These are phyloP conservation scores for Percopsis transmontana DNA, from an alignment of 2,113 vertebrate species.

Conservation along the genomic window DNA sequence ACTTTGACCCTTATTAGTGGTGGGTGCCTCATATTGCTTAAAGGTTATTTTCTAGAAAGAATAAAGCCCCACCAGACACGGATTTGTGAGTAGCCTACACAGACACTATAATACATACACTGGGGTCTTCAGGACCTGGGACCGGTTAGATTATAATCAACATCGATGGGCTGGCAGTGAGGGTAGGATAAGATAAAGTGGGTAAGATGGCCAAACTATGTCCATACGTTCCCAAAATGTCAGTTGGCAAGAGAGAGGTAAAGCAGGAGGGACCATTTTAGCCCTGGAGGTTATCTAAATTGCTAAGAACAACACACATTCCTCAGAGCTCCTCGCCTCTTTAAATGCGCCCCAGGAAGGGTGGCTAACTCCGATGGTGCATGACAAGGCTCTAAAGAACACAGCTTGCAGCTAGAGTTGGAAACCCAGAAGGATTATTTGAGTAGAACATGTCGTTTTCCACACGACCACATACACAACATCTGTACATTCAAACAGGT, in stretches of 20 bases:
- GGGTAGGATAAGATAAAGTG: not conserved
- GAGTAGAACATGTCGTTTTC: constrained; percentile 34
- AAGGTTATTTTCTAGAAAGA: too few species aligned
- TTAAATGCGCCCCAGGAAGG: constrained; percentile 35
- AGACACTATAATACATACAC: too few species aligned
- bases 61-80: too few species aligned
- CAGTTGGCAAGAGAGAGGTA: constrained; percentile 9
- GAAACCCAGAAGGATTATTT: constrained; percentile 34
- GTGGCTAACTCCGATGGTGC: constrained; percentile 30
- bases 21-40: too few species aligned
- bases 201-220: not conserved
- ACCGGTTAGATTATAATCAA: not conserved
- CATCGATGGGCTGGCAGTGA: too few species aligned
- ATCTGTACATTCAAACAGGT: constrained; percentile 31
- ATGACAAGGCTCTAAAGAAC: constrained; percentile 38
- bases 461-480: constrained; percentile 4
- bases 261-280: constrained; percentile 30
- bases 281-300: constrained; percentile 47
- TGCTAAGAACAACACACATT: constrained; percentile 64
- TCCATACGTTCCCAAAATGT: constrained; percentile 8
- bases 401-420: constrained; percentile 38
- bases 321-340: constrained; percentile 49
- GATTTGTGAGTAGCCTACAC: too few species aligned
- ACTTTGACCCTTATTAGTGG: too few species aligned
- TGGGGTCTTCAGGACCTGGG: too few species aligned